Evolutionary conservation across 53 echinoderm and acorn worm species (phyloP), one percentile per base, ranked within the genome.

Genomic region (Holothuria leucospilota): DNA sequence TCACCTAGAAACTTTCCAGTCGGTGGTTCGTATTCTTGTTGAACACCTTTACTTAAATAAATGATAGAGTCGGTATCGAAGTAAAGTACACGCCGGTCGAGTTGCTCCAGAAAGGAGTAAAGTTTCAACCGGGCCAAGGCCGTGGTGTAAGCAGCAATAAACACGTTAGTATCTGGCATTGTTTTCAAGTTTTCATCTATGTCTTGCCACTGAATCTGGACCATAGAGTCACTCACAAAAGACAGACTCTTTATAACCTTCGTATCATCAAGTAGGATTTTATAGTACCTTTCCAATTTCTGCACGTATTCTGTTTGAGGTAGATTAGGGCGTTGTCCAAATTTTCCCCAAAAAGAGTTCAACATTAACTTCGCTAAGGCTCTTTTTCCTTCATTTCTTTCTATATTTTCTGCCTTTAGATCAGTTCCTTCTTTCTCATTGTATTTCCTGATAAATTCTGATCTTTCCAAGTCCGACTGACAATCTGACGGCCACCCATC

Each of bases 401-500:
- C 68, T 34, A 91, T 89, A 18, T 78, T 74, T 2, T 83, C 25
- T 28, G 28, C 11, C 0, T 88, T 74, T 10, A 94, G 46, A 1
- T 7, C 13, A 24, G 88, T 74, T 4, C 91, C 94, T 53, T 88
- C 94, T 49, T 75, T 88, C 24, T 86, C 78, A 7, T 39, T 16
- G 61, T 91, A 95, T 7, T 52, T 11, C 0, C 79, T 18, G 26
- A 95, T 79, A 67, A 93, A 95, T 16, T 29, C 30, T 6, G 21
- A 21, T 30, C 16, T 64, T 10, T 1, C 51, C 6, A n/a, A 10
- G 10, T 93, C 28, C 4, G 83, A 86, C 23, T 60, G 41, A 84
- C 90, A 93, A 65, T 77, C 86, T 0, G 58, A 7, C 6, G 95
- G 95, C 95, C 95, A 95, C 2, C 91, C 93, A 13, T 88, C 88